Evolutionary conservation across 2,888 invertebrate species (phyloP).

Genomic region (Calameuta idolon): DNA sequence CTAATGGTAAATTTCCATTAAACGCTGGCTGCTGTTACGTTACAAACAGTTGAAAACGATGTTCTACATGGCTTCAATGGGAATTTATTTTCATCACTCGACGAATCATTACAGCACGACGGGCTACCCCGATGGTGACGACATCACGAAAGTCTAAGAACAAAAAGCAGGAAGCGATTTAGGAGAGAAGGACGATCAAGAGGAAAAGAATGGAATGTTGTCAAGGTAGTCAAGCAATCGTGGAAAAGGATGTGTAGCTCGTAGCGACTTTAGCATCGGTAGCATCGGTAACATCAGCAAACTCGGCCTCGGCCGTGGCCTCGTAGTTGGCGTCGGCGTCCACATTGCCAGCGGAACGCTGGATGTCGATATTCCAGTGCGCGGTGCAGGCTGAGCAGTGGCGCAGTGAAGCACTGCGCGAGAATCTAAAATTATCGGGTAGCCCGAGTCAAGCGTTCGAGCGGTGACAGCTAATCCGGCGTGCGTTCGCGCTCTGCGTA

Average conservation of each 20-base stretch:
- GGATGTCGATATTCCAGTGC: conserved; percentile 64
- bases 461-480: conserved; percentile 43
- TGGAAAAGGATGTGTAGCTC: not conserved
- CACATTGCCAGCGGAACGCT: conserved; percentile 8
- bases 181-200: not conserved
- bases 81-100: too few relatives aligned
- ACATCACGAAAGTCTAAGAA: not conserved
- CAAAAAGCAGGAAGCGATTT: not conserved
- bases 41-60: too few relatives aligned
- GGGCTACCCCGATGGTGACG: not conserved
- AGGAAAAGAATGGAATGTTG: not conserved
- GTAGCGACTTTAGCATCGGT: not conserved
- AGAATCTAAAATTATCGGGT: conserved; percentile 62
- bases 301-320: not conserved
- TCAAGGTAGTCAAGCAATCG: not conserved
- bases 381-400: conserved; percentile 61
- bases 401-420: conserved; percentile 54
- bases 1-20: too few relatives aligned
- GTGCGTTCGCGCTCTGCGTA: conserved; percentile 18
- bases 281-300: not conserved
- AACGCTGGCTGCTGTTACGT: too few relatives aligned
- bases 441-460: conserved; percentile 32
- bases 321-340: not conserved
- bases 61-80: too few relatives aligned
- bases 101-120: too few relatives aligned